Evolutionary conservation across 2,888 invertebrate genomes (phyloP).

Genomic region (Caenorhabditis sulstoni): DNA sequence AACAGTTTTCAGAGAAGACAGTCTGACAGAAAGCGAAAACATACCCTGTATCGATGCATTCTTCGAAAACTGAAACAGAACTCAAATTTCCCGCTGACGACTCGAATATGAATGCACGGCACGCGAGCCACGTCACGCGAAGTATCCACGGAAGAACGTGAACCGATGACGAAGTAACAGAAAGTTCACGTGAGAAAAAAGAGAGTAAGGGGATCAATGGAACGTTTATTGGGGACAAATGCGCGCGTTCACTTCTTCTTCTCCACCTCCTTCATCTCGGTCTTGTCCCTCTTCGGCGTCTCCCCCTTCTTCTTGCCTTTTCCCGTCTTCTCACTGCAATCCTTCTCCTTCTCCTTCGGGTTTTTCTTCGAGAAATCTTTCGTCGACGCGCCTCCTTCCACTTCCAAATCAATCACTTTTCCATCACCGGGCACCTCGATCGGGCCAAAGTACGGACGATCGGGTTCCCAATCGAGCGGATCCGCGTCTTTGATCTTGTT

Average conservation of each 20-base stretch:
- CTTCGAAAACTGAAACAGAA: too few species aligned
- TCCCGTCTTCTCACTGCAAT: slow-evolving; percentile 33
- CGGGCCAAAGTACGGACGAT: slow-evolving; percentile 62
- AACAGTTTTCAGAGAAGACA: too few species aligned
- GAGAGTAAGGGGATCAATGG: too few species aligned
- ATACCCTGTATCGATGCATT: too few species aligned
- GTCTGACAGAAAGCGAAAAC: too few species aligned
- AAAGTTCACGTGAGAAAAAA: too few species aligned
- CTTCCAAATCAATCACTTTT: slow-evolving; percentile 58
- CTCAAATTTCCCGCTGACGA: too few species aligned
- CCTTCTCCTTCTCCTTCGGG: slow-evolving; percentile 33
- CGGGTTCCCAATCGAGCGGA: slow-evolving; percentile 72
- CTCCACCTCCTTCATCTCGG: slow-evolving; percentile 24
- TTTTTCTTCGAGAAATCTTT: slow-evolving; percentile 47
- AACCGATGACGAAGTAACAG: too few species aligned
- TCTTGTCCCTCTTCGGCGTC: slow-evolving; percentile 38
- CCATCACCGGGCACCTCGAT: slow-evolving; percentile 64
- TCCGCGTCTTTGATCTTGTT: slow-evolving; percentile 65
- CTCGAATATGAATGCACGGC: too few species aligned
- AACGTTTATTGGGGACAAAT: too few species aligned
- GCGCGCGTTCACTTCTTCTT: slow-evolving; percentile 28
- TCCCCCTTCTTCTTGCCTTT: slow-evolving; percentile 22
- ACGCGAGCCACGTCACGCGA: too few species aligned
- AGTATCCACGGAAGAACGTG: too few species aligned
- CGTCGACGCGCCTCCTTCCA: slow-evolving; percentile 40